phyloP scores from a whole-genome alignment of 2,797 vertebrate genomes.

The Trachurus trachurus region DNA sequence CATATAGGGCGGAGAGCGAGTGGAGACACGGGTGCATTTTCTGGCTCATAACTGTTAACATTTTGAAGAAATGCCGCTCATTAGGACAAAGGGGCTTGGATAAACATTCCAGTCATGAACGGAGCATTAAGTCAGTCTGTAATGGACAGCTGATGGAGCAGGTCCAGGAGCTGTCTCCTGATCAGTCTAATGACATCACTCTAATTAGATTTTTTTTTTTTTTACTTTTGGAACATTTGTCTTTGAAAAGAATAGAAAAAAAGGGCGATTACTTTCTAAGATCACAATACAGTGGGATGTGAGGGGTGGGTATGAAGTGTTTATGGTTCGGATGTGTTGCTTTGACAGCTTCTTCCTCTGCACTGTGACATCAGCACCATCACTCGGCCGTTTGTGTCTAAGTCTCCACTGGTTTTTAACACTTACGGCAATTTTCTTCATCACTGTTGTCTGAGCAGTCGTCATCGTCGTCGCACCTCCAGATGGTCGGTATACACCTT shows the following conservation, averaged over 20 bases:
- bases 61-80: constrained; percentile 19
- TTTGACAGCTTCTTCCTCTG: not conserved
- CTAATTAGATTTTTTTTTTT: not conserved
- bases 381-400: not conserved
- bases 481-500: constrained; percentile 95
- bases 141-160: constrained; percentile 12
- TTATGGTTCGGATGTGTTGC: not conserved
- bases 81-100: constrained; percentile 13
- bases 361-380: not conserved
- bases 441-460: constrained; percentile 98
- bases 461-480: constrained; percentile 98
- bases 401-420: constrained; percentile 52
- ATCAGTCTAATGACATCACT: constrained; percentile 13
- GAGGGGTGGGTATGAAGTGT: too few relatives aligned
- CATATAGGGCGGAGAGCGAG: not conserved
- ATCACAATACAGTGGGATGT: not conserved
- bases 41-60: constrained; percentile 25
- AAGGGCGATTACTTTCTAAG: not conserved
- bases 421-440: constrained; percentile 96
- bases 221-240: constrained; percentile 9
- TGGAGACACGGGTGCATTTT: constrained; percentile 18
- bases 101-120: constrained; percentile 28
- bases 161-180: constrained; percentile 21
- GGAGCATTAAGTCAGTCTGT: constrained; percentile 32
- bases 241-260: not conserved